phyloP scores from a whole-genome alignment of 1,140 invertebrate species.

The Brachionus sp. region DNA sequence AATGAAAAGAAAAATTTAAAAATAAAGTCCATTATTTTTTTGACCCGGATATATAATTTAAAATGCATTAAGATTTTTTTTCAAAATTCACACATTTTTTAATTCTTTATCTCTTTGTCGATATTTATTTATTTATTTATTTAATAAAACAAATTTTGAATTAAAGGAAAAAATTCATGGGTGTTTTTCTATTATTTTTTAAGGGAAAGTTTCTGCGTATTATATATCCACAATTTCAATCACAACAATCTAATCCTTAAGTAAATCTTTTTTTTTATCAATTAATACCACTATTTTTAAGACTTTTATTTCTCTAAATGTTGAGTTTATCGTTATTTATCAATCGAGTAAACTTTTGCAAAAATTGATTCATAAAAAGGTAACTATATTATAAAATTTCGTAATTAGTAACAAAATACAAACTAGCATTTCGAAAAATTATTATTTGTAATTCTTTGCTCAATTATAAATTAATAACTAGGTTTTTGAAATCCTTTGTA shows the following conservation, averaged over 20 bases:
- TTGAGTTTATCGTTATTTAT: slow-evolving; percentile 32
- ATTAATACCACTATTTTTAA: slow-evolving; percentile 30
- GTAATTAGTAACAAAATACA: neutral
- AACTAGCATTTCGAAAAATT: neutral
- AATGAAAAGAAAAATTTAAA: neutral
- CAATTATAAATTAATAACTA: slow-evolving; percentile 12
- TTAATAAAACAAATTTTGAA: slow-evolving; percentile 17
- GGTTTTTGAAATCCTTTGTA: neutral
- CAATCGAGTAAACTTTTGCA: slow-evolving; percentile 19
- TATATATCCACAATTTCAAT: slow-evolving; percentile 35
- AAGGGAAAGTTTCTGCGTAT: slow-evolving; percentile 15
- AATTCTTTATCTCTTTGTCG: slow-evolving; percentile 6
- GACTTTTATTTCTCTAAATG: slow-evolving; percentile 7
- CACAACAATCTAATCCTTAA: slow-evolving; percentile 21
- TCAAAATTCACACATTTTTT: neutral
- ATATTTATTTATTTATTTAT: slow-evolving; percentile 18
- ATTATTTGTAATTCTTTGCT: neutral
- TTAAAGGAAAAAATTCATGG: slow-evolving; percentile 22
- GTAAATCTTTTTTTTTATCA: slow-evolving; percentile 26
- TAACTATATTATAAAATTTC: neutral
- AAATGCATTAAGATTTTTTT: neutral
- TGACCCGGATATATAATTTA: neutral
- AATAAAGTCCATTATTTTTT: neutral
- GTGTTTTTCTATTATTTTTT: slow-evolving; percentile 26
- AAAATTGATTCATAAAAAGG: neutral